Evolutionary conservation across 2,888 invertebrate genomes (phyloP), one percentile per base, ranked within the genome.

Genomic region (Sarcophaga rosellei): DNA sequence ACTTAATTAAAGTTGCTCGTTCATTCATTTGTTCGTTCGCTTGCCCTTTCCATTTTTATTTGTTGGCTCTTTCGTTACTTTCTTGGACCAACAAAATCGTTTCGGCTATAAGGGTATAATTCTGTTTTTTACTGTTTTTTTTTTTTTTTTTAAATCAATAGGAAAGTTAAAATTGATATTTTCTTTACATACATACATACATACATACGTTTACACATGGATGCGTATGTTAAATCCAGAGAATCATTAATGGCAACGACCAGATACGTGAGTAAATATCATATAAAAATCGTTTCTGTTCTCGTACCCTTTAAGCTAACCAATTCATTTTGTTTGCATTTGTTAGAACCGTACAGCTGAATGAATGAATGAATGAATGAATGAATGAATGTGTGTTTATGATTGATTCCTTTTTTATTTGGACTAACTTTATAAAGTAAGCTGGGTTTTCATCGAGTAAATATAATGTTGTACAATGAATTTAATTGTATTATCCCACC

Each of bases 1-100:
- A 84, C 79, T 79, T 84, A 84, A 84, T 84, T 79, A 79, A 74
- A 84, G 74, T 84, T 84, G 63, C 57, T 45, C 62, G 35, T 6
- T 69, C n/a, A 53, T 23, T 59, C 21, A 25, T 47, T 80, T 57
- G 6, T 62, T 69, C 21, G 69, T 53, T 35, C 45, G 44, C 17
- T 17, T 4, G 53, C 53, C 53, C 5, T 15, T 53, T 4, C 12
- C 4, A 53, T 53, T 17, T 17, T 53, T 53, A 4, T 5, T 53
- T 53, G 15, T 53, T 15, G 53, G 53, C 53, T 47, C 47, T 17
- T 53, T 17, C 53, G 15, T 53, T 53, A 15, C 35, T 23, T 53
- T 62, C 63, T 76, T 63, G 23, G 44, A 63, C n/a, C 21, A 70
- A 65, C n/a, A 61, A 66, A 35, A 21, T 25, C 59, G 35, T 57